Evolutionary conservation across 2,888 invertebrate genomes (phyloP).

Genomic region (Caenorhabditis sp.): DNA sequence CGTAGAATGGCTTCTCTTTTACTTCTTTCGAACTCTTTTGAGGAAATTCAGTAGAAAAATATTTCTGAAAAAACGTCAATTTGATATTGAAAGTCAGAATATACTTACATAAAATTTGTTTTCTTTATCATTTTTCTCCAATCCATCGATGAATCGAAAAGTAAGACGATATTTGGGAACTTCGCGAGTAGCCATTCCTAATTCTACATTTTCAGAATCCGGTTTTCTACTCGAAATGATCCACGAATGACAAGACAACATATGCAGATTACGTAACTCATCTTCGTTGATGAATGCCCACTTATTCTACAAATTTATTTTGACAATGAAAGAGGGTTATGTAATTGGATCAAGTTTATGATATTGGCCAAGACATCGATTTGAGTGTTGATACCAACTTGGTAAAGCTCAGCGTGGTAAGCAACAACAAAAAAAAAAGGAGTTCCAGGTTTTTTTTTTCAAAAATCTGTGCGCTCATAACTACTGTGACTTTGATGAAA

Average conservation of each 20-base stretch:
- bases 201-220: slow-evolving; percentile 4
- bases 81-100: neutral
- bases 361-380: too few relatives aligned
- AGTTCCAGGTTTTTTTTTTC: too few relatives aligned
- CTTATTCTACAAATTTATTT: neutral
- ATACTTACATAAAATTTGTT: neutral
- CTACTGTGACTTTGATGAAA: too few relatives aligned
- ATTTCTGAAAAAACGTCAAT: neutral
- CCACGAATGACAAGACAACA: neutral
- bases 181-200: slow-evolving; percentile 1
- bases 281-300: slow-evolving; percentile 8
- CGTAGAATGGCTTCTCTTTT: slow-evolving; percentile 1
- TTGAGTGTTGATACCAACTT: too few relatives aligned
- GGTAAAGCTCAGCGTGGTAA: too few relatives aligned
- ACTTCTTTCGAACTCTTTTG: neutral
- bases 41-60: slow-evolving; percentile 3
- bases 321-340: too few relatives aligned
- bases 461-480: too few relatives aligned
- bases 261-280: neutral
- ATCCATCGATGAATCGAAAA: slow-evolving; percentile 2
- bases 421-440: too few relatives aligned
- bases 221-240: neutral
- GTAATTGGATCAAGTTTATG: too few relatives aligned
- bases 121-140: neutral
- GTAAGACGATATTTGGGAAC: slow-evolving; percentile 5